These are phyloP conservation scores for Echeneis naucrates DNA, from an alignment of 2,797 vertebrate genomes.

Conservation along the genomic window DNA sequence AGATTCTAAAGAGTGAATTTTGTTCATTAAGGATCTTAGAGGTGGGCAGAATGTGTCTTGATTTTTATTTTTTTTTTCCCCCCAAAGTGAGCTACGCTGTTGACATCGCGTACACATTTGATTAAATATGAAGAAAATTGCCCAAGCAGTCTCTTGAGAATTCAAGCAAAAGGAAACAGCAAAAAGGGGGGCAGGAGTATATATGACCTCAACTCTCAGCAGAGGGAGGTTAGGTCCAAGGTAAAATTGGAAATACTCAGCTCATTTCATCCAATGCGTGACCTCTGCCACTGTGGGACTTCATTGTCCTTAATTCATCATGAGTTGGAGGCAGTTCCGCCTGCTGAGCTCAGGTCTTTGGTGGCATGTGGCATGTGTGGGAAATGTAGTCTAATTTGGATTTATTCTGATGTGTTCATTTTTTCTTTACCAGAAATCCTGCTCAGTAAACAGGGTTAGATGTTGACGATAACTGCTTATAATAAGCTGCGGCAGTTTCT, in stretches of 20 bases:
- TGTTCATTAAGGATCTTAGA: slow-evolving; percentile 31
- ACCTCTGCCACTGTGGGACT: slow-evolving; percentile 56
- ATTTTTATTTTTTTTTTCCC: slow-evolving; percentile 39
- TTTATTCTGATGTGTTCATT: not conserved
- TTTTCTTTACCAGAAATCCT: slow-evolving; percentile 26
- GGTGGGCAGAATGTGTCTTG: slow-evolving; percentile 19
- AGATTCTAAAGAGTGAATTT: slow-evolving; percentile 26
- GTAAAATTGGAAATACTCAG: slow-evolving; percentile 70
- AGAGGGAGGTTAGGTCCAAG: slow-evolving; percentile 45
- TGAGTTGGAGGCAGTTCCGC: slow-evolving; percentile 53
- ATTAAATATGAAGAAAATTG: slow-evolving; percentile 69
- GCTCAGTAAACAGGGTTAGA: slow-evolving; percentile 31
- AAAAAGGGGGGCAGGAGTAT: slow-evolving; percentile 21
- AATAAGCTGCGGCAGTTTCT: slow-evolving; percentile 9
- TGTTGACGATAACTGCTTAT: slow-evolving; percentile 28
- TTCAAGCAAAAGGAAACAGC: slow-evolving; percentile 46
- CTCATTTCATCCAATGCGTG: slow-evolving; percentile 56
- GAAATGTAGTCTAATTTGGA: slow-evolving; percentile 23
- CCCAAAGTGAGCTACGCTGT: slow-evolving; percentile 35
- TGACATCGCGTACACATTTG: slow-evolving; percentile 55
- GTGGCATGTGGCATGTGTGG: not conserved
- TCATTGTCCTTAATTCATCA: slow-evolving; percentile 61
- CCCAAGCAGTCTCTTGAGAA: slow-evolving; percentile 52
- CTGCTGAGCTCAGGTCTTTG: slow-evolving; percentile 30
- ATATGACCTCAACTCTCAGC: slow-evolving; percentile 52